These are phyloP conservation scores for Adelphocoris suturalis DNA, from an alignment of 2,888 invertebrate genomes.

Conservation along the genomic window DNA sequence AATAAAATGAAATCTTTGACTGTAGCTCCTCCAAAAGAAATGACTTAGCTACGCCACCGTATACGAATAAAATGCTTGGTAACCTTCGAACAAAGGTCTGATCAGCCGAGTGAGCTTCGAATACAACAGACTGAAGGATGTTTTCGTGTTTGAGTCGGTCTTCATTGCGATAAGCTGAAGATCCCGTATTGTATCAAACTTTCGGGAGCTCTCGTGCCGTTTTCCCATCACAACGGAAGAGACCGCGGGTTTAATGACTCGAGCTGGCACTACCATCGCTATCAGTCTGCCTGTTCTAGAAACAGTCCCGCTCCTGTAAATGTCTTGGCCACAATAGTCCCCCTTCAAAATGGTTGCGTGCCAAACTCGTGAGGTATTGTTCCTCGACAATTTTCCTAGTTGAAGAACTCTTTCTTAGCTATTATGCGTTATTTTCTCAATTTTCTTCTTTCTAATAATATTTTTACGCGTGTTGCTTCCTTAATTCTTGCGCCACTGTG, in stretches of 20 bases:
- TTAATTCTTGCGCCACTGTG: too few relatives aligned
- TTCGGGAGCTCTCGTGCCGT: neutral
- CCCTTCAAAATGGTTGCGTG: slow-evolving; percentile 11
- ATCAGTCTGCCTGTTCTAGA: neutral
- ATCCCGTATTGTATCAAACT: too few relatives aligned
- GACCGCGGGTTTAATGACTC: neutral
- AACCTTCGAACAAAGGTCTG: too few relatives aligned
- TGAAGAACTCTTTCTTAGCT: neutral
- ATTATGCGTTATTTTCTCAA: neutral
- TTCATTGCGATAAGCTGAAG: too few relatives aligned
- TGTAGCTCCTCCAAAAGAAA: too few relatives aligned
- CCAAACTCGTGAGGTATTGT: neutral
- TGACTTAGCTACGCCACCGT: too few relatives aligned
- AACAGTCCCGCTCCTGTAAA: neutral
- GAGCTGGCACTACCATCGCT: neutral
- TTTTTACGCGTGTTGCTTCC: neutral
- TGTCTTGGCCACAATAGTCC: neutral
- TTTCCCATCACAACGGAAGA: neutral
- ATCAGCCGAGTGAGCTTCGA: too few relatives aligned
- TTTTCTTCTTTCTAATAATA: neutral
- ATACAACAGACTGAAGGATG: too few relatives aligned
- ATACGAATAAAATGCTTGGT: too few relatives aligned
- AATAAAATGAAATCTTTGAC: too few relatives aligned
- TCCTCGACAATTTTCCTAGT: neutral
- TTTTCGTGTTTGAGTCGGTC: too few relatives aligned